phyloP scores from a whole-genome alignment of 2,113 vertebrate species.

The Aptenodytes forsteri region DNA sequence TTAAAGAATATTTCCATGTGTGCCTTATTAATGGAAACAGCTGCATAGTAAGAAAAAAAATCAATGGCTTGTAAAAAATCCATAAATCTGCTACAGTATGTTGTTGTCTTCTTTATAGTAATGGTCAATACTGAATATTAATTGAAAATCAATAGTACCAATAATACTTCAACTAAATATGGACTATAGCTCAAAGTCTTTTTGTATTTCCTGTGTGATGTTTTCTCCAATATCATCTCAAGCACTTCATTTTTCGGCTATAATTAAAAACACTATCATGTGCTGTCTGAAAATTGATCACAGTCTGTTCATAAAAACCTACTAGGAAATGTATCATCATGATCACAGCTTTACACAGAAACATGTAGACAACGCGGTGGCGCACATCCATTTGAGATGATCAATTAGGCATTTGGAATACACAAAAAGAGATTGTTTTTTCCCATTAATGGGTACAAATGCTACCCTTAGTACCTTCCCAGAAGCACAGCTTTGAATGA shows the following conservation, averaged over 20 bases:
- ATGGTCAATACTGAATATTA: conserved; percentile 23
- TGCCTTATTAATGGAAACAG: neutral
- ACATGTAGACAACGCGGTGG: neutral
- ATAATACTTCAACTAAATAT: neutral
- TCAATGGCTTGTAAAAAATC: neutral
- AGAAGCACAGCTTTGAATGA: conserved; percentile 12
- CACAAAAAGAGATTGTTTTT: neutral
- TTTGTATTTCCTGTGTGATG: neutral
- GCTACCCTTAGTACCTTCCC: neutral
- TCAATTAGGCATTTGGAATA: neutral
- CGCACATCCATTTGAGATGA: neutral
- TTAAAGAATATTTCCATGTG: neutral
- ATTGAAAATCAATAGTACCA: conserved; percentile 17
- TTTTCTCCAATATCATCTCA: neutral
- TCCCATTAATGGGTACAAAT: neutral
- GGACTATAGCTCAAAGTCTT: neutral
- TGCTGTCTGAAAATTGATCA: neutral
- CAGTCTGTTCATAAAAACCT: neutral
- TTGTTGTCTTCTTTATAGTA: neutral
- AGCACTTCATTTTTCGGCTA: conserved; percentile 35
- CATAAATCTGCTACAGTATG: neutral
- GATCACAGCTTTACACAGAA: neutral
- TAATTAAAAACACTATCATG: neutral
- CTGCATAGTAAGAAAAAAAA: neutral
- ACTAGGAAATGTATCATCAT: neutral